These are phyloP conservation scores for Tetanocera ferruginea DNA, from an alignment of 2,888 invertebrate genomes.

Conservation along the genomic window DNA sequence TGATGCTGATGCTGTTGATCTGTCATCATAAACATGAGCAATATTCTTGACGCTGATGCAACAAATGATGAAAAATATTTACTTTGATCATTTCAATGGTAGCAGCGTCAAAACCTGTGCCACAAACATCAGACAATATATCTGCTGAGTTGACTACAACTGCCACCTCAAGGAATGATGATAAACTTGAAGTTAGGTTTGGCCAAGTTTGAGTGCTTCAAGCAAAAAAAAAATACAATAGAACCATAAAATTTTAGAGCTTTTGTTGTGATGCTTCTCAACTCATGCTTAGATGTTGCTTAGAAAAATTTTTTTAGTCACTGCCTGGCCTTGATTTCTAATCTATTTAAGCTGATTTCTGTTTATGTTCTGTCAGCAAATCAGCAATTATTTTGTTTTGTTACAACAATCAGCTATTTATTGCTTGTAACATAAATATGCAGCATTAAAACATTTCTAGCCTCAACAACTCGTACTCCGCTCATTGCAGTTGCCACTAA, in stretches of 20 bases:
- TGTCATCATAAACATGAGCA: slow-evolving; percentile 69
- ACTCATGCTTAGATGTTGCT: neutral
- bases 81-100: slow-evolving; percentile 52
- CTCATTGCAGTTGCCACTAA: neutral
- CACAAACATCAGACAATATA: neutral
- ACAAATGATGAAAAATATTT: slow-evolving; percentile 67
- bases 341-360: neutral
- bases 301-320: too few relatives aligned
- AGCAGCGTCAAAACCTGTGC: neutral
- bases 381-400: neutral
- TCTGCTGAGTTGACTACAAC: neutral
- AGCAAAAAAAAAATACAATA: slow-evolving; percentile 27
- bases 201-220: neutral
- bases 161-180: neutral
- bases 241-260: slow-evolving; percentile 30
- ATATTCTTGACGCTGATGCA: slow-evolving; percentile 69
- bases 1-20: slow-evolving; percentile 35
- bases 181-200: slow-evolving; percentile 6
- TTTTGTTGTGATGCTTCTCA: neutral
- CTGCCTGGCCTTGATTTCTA: too few relatives aligned
- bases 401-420: neutral
- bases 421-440: neutral
- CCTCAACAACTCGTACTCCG: neutral
- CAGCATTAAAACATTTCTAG: neutral
- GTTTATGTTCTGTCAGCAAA: neutral